Evolutionary conservation across 2,888 invertebrate genomes (phyloP), one percentile per base, ranked within the genome.

Genomic region (Drosophila prostipennis): DNA sequence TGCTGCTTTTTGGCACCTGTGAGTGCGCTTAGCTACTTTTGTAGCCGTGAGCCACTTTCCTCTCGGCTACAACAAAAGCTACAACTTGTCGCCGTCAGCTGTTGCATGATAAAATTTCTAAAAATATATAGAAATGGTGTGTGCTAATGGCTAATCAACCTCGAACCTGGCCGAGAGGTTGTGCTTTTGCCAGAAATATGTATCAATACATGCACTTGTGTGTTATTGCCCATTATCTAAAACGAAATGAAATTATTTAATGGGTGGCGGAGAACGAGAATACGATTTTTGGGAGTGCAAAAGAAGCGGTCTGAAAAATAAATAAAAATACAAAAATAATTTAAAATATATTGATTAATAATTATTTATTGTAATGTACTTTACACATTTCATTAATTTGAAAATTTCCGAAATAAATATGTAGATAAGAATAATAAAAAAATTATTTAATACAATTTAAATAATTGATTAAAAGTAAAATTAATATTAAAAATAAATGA

Each of bases 41-140:
- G 48, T 36, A 49, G 63, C 40, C 48, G 61, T 61, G 61, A 46
- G 61, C n/a, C n/a, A n/a, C n/a, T n/a, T n/a, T n/a, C n/a, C n/a
- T n/a, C n/a, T n/a, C n/a, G n/a, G n/a, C 26, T 26, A 26, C 26
- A 26, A 26, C 45, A 14, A 48, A 56, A 48, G 65, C 65, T 48
- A 70, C 65, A 74, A 54, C 49, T 70, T 70, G 64, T 72, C 73
- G 70, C 70, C 29, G 68, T 89, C 89, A 89, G 87, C 87, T 83
- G 89, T 89, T 87, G 87, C 75, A 79, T 85, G 89, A 89, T 87
- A 75, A 74, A 84, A 87, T 85, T 37, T 87, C 88, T 89, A 89
- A 81, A 84, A 89, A 89, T 84, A 84, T 63, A 53, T 36, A 60
- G 45, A 55, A 65, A 51, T 46, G 32, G 43, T 72, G 43, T 73